phyloP scores from a whole-genome alignment of 2,797 vertebrate genomes.

The Nyctalus aviator region DNA sequence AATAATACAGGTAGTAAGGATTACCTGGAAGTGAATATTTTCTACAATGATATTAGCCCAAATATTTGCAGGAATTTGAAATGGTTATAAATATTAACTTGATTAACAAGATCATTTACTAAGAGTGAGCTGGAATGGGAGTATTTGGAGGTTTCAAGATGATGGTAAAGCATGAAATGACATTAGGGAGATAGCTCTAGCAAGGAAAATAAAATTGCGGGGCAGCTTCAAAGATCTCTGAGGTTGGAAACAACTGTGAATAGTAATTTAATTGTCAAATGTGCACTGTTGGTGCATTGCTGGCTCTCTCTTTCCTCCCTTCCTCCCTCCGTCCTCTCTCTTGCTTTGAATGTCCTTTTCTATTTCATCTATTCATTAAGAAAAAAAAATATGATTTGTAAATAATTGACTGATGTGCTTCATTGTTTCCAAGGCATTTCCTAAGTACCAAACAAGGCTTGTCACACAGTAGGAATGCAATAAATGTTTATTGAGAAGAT shows the following conservation, averaged over 20 bases:
- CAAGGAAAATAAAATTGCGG: not conserved
- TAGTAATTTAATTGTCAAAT: not conserved
- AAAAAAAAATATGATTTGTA: not conserved
- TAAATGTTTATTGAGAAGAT: not conserved
- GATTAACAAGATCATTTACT: not conserved
- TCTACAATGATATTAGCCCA: not conserved
- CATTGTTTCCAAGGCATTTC: not conserved
- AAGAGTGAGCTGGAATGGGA: not conserved
- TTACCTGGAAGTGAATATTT: not conserved
- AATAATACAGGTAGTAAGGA: not conserved
- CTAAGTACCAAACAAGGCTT: not conserved
- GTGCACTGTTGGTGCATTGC: not conserved
- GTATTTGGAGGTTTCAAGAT: not conserved
- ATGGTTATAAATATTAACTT: not conserved
- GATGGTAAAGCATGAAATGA: not conserved
- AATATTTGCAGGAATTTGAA: not conserved
- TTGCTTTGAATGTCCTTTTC: not conserved
- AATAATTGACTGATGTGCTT: not conserved
- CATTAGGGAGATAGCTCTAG: not conserved
- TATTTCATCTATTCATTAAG: not conserved
- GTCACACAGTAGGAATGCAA: not conserved
- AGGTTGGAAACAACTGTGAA: not conserved
- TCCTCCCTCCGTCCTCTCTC: not conserved
- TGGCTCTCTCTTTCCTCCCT: not conserved
- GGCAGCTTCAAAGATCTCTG: not conserved